Evolutionary conservation across 1,140 invertebrate species (phyloP).

Genomic region (Drosophila repletoides): DNA sequence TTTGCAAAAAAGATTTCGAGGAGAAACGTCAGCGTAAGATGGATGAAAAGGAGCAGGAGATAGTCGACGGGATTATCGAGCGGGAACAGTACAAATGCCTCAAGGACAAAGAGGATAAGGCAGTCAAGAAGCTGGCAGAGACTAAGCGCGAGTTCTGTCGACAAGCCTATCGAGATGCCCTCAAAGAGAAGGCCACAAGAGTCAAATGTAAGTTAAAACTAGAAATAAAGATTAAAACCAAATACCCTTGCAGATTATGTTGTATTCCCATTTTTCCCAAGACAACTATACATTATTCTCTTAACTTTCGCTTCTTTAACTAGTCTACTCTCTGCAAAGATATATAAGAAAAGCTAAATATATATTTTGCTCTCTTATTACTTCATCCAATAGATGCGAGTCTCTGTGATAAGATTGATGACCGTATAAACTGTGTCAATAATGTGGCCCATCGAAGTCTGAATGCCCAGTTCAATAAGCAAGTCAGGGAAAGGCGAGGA

Average conservation of each 20-base stretch:
- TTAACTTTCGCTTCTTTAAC: too few relatives aligned
- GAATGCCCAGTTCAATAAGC: slow-evolving; percentile 8
- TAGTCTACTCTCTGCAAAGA: too few relatives aligned
- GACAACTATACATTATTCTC: too few relatives aligned
- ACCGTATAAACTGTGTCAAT: slow-evolving; percentile 51
- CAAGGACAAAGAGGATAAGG: slow-evolving; percentile 39
- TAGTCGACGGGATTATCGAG: slow-evolving; percentile 30
- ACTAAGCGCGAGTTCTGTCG: slow-evolving; percentile 40
- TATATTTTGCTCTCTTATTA: too few relatives aligned
- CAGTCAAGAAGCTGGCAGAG: slow-evolving; percentile 6
- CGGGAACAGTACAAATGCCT: slow-evolving; percentile 40
- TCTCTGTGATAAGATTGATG: slow-evolving; percentile 52
- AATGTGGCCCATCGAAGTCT: slow-evolving; percentile 34
- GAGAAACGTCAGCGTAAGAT: neutral
- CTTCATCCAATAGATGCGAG: slow-evolving; percentile 30
- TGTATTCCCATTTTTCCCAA: too few relatives aligned
- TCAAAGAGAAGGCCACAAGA: slow-evolving; percentile 40
- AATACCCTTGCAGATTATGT: too few relatives aligned
- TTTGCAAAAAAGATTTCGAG: slow-evolving; percentile 6
- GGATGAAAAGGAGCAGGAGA: slow-evolving; percentile 6
- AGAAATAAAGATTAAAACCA: too few relatives aligned
- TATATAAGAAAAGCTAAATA: too few relatives aligned
- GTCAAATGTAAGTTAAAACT: slow-evolving; percentile 39
- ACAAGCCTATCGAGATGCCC: slow-evolving; percentile 35
- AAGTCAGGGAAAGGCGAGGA: slow-evolving; percentile 22